Conservation (phyloP, 2,113 vertebrate species). For the Mixornis gularis region DNA sequence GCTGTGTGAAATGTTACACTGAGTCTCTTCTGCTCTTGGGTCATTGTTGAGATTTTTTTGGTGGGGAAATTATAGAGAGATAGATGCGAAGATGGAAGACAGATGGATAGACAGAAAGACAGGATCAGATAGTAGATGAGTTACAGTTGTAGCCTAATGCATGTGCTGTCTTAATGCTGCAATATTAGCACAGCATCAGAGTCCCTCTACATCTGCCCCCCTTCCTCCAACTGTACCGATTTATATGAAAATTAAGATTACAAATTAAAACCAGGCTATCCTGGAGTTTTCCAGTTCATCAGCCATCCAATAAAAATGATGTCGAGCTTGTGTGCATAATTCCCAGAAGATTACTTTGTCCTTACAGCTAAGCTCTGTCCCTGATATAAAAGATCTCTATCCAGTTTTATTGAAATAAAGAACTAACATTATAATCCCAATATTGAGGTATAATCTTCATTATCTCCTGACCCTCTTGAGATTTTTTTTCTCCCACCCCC, state of each 20-base stretch:
- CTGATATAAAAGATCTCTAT: conserved; percentile 84
- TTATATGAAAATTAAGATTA: conserved; percentile 86
- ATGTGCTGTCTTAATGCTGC: conserved; percentile 59
- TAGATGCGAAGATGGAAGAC: conserved; percentile 57
- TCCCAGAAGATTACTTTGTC: conserved; percentile 82
- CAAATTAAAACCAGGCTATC: conserved; percentile 80
- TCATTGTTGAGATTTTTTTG: not conserved
- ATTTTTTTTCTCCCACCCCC: conserved; percentile 47
- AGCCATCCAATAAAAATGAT: conserved; percentile 81
- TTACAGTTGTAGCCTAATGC: conserved; percentile 47
- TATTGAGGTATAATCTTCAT: conserved; percentile 84
- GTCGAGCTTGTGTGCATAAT: conserved; percentile 78
- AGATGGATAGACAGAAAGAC: conserved; percentile 67
- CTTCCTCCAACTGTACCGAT: conserved; percentile 71
- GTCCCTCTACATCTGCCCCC: conserved; percentile 17
- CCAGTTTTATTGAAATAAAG: conserved; percentile 85
- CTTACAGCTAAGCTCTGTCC: conserved; percentile 80
- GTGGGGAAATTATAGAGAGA: not conserved
- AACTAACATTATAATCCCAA: conserved; percentile 85
- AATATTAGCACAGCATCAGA: conserved; percentile 54
- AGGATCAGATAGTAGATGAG: conserved; percentile 55
- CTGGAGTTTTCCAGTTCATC: conserved; percentile 81
- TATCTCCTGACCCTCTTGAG: conserved; percentile 79
- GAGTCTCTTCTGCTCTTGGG: conserved; percentile 13
- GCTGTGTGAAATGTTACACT: not conserved